Evolutionary conservation across 2,888 invertebrate species (phyloP), one percentile per base, ranked within the genome.

Genomic region (Leucophenga maculata): DNA sequence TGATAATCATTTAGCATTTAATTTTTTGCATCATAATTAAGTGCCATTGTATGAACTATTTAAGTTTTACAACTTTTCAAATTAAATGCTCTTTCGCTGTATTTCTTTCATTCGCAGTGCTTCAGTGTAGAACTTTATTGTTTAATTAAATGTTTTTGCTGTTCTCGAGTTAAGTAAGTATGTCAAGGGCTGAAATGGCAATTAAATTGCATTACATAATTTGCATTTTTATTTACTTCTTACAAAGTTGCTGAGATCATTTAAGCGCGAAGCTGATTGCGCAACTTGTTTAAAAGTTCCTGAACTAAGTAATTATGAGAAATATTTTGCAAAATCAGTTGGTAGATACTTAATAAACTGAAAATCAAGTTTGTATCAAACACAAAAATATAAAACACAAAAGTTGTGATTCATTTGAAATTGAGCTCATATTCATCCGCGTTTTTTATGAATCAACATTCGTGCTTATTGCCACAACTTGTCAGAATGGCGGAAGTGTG

Each of bases 31-130:
- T 16, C 65, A 65, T 44, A 22, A 50, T 31, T 26, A 50, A 26
- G 6, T 69, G 44, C 50, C 60, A 64, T 59, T 66, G 67, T 57
- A 67, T 57, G 14, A 69, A 60, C 69, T 83, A 83, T 82, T 80
- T 82, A 78, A 71, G 72, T 74, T 59, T 79, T 76, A 72, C 76
- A 72, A 75, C 70, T 72, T 72, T 73, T 75, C 78, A 72, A 82
- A 83, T 78, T 78, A 79, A 78, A 20, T 46, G 20, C 20, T 55
- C 22, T 55, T 55, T 20, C 9, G 39, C 39, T 39, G 8, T 39
- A 4, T 39, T 6, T 39, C 11, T 39, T 39, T 11, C 11, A 6
- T 39, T 11, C 39, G 1, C 39, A 39, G 39, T 11, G 8, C 11
- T 39, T 11, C 4, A 39, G 26, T 39, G 39, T 39, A 8, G 8